Evolutionary conservation across 1,140 invertebrate genomes (phyloP).

Genomic region (Eulimnadia texana): DNA sequence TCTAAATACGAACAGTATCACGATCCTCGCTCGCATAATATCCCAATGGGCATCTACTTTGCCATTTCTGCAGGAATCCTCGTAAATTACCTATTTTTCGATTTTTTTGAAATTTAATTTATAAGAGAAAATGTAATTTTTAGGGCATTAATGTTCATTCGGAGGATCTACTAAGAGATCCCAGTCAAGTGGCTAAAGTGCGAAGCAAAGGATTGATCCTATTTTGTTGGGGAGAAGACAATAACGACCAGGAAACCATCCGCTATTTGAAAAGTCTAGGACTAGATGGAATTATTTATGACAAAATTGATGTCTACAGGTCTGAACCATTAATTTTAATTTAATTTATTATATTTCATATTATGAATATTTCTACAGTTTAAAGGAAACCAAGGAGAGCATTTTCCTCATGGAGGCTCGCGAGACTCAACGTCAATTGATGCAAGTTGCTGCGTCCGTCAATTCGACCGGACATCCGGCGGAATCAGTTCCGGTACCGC

Average conservation of each 20-base stretch:
- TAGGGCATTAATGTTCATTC: conserved; percentile 79
- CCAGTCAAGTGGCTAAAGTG: conserved; percentile 57
- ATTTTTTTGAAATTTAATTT: background rate
- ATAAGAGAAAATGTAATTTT: conserved; percentile 16
- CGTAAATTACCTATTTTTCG: conserved; percentile 27
- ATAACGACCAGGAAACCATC: conserved; percentile 75
- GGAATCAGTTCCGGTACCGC: background rate
- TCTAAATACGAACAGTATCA: conserved; percentile 62
- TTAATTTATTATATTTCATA: too few species aligned
- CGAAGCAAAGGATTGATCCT: conserved; percentile 63
- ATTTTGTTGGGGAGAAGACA: conserved; percentile 94
- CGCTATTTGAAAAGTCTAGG: conserved; percentile 69
- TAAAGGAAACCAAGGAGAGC: conserved; percentile 66
- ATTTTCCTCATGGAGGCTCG: conserved; percentile 63
- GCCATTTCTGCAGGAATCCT: conserved; percentile 61
- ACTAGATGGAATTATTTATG: conserved; percentile 84
- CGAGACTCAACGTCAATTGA: conserved; percentile 7
- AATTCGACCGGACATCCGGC: background rate
- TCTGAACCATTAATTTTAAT: too few species aligned
- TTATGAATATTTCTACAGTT: conserved; percentile 60
- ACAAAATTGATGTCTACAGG: conserved; percentile 43
- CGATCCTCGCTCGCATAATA: conserved; percentile 63
- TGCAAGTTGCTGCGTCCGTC: conserved; percentile 8
- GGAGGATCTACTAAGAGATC: conserved; percentile 73
- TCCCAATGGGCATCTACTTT: conserved; percentile 66